phyloP scores from a whole-genome alignment of 2,113 vertebrate genomes.

The Zapornia atra region DNA sequence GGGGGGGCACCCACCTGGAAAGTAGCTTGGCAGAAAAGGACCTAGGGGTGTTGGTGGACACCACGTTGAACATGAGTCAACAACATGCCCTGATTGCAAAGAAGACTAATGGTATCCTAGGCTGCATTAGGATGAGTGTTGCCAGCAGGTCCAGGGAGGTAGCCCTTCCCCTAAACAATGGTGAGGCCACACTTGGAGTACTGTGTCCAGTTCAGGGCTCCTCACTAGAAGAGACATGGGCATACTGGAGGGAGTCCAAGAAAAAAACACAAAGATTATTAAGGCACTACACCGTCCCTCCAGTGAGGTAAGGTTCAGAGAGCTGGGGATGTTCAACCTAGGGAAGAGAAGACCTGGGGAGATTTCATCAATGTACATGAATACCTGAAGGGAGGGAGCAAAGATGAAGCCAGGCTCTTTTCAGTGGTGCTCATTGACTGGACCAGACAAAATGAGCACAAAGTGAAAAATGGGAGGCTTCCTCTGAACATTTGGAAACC shows the following conservation, averaged over 20 bases:
- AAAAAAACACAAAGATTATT: background rate
- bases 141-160: background rate
- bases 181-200: background rate
- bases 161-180: background rate
- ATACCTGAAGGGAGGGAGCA: background rate
- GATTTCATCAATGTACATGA: background rate
- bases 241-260: background rate
- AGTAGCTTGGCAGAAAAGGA: background rate
- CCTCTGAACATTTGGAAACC: background rate
- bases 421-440: background rate
- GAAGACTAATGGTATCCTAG: background rate
- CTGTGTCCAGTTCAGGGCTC: background rate
- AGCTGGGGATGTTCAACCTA: background rate
- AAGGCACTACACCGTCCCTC: background rate
- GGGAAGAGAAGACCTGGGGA: too few relatives aligned
- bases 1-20: background rate
- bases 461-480: background rate
- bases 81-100: background rate
- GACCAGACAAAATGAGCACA: background rate
- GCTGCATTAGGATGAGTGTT: background rate
- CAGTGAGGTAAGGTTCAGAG: background rate
- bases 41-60: background rate
- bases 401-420: too few relatives aligned
- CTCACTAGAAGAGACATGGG: background rate
- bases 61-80: background rate